phyloP scores from a whole-genome alignment of 2,113 vertebrate genomes.

The Meleagris gallopavo region DNA sequence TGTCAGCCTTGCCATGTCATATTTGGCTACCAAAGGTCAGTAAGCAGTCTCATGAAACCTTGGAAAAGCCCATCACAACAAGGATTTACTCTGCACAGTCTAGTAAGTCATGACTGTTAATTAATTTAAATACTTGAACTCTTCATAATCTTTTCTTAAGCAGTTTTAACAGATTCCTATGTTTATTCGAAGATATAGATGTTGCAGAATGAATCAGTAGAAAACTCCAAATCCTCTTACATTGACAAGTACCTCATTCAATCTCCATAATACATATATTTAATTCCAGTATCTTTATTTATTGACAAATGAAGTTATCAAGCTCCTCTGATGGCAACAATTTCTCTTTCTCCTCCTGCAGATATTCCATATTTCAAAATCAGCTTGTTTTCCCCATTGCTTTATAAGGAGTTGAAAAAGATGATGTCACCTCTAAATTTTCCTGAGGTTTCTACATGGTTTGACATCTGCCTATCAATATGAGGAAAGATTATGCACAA shows the following conservation, averaged over 20 bases:
- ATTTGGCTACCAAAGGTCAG: neutral
- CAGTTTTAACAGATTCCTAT: neutral
- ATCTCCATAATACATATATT: neutral
- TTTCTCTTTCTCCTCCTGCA: neutral
- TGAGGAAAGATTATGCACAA: slow-evolving; percentile 24
- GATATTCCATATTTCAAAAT: neutral
- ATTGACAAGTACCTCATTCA: neutral
- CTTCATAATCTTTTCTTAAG: neutral
- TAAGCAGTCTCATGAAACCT: neutral
- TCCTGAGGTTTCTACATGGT: neutral
- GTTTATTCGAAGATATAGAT: neutral
- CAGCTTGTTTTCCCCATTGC: slow-evolving; percentile 9
- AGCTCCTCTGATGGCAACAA: neutral
- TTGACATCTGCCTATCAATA: slow-evolving; percentile 43
- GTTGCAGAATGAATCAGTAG: neutral
- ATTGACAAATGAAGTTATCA: neutral
- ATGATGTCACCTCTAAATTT: slow-evolving; percentile 20
- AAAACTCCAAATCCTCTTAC: neutral
- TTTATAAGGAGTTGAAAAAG: slow-evolving; percentile 12
- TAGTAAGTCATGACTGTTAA: neutral
- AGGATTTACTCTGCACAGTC: neutral
- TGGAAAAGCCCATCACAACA: neutral
- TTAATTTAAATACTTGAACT: neutral
- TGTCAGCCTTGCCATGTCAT: accelerated
- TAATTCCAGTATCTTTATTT: neutral